A percentile compares a stretch with the other conserved stretches of the same genome.
Evolutionary conservation across 2,888 invertebrate species (phyloP).

Genomic region (Acrobasis repandana): DNA sequence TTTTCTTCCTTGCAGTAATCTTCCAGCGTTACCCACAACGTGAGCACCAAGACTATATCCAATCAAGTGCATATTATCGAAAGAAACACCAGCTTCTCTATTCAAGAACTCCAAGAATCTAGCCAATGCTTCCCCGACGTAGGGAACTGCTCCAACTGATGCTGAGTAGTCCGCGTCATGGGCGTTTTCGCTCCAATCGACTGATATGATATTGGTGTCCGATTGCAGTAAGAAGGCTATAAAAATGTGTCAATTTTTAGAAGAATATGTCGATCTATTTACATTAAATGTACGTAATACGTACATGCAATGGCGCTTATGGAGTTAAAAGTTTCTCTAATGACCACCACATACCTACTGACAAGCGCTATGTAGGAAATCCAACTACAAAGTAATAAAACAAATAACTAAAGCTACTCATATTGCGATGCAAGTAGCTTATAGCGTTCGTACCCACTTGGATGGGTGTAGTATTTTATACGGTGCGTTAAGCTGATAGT

Average conservation of each 20-base stretch:
- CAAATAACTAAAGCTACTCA: too few species aligned
- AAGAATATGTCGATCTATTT: background rate
- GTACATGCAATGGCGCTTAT: too few species aligned
- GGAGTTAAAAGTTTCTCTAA: too few species aligned
- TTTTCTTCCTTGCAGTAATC: constrained; percentile 27
- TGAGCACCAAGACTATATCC: constrained; percentile 38
- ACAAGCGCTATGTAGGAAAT: too few species aligned
- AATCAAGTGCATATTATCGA: constrained; percentile 28
- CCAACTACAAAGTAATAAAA: too few species aligned
- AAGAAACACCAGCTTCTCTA: constrained; percentile 19
- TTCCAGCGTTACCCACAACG: constrained; percentile 36
- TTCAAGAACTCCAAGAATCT: constrained; percentile 22
- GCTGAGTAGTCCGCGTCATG: constrained; percentile 20
- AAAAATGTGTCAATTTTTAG: constrained; percentile 4
- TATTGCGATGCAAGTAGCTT: too few species aligned
- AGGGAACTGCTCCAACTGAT: constrained; percentile 23
- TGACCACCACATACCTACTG: too few species aligned
- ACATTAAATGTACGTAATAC: background rate
- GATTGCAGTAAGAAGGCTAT: constrained; percentile 23
- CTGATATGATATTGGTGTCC: constrained; percentile 27
- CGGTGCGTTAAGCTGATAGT: too few species aligned
- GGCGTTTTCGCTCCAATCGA: constrained; percentile 26
- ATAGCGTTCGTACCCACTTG: too few species aligned
- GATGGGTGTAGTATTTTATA: too few species aligned
- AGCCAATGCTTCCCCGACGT: constrained; percentile 22